These are phyloP conservation scores for Ypsolopha sequella DNA, from an alignment of 2,888 invertebrate species.

Conservation along the genomic window DNA sequence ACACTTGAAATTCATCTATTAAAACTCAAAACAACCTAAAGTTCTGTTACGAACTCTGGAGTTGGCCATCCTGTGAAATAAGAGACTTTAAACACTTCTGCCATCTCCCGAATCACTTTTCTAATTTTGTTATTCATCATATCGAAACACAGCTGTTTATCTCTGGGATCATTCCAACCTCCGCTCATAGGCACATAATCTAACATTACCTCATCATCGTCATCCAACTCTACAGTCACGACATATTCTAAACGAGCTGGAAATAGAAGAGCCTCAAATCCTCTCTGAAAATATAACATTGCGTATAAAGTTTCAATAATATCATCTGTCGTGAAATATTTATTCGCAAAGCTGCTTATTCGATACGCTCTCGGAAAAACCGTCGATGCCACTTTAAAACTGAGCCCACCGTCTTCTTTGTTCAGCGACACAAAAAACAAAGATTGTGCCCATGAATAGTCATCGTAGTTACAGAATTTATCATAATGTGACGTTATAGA, in stretches of 20 bases:
- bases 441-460: slow-evolving; percentile 36
- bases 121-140: slow-evolving; percentile 31
- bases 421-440: slow-evolving; percentile 31
- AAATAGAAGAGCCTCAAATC: slow-evolving; percentile 15
- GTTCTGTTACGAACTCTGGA: too few species aligned
- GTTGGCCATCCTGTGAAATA: too few species aligned
- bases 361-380: too few species aligned
- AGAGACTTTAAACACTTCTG: too few species aligned
- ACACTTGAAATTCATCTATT: too few species aligned
- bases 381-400: slow-evolving; percentile 19
- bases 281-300: neutral
- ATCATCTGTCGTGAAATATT: too few species aligned
- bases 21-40: too few species aligned
- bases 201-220: slow-evolving; percentile 22
- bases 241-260: slow-evolving; percentile 29
- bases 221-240: slow-evolving; percentile 24
- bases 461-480: slow-evolving; percentile 34
- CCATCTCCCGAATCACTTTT: slow-evolving; percentile 26
- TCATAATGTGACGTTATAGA: slow-evolving; percentile 36
- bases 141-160: slow-evolving; percentile 29
- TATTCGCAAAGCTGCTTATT: too few species aligned
- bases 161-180: slow-evolving; percentile 36
- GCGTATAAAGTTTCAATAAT: too few species aligned
- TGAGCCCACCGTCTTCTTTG: slow-evolving; percentile 25
- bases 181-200: slow-evolving; percentile 29